Percentiles rank a stretch among this genome's conserved stretches.
Evolutionary conservation across 2,888 invertebrate genomes (phyloP).

Genomic region (Scotopteryx bipunctaria): DNA sequence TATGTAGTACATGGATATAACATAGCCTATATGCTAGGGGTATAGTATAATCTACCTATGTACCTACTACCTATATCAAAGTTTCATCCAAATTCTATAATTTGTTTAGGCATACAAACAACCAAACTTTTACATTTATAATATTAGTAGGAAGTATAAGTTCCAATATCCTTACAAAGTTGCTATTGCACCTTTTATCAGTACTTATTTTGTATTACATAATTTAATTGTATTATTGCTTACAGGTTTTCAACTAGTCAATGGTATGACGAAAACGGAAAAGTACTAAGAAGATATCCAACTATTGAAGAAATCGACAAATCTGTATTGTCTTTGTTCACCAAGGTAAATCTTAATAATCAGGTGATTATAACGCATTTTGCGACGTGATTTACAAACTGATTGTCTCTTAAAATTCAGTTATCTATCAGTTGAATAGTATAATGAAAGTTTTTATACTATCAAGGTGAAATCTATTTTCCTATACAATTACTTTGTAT

Average conservation of each 20-base stretch:
- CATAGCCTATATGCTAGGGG: no score
- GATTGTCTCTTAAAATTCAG: constrained; percentile 7
- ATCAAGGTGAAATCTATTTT: constrained; percentile 23
- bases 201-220: not conserved
- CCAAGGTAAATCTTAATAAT: constrained; percentile 56
- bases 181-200: not conserved
- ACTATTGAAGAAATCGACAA: constrained; percentile 78
- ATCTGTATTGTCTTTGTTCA: constrained; percentile 69
- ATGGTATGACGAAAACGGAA: constrained; percentile 92
- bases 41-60: no score
- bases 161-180: constrained; percentile 7
- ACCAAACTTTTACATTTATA: no score
- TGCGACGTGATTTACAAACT: constrained; percentile 2
- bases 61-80: no score
- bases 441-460: constrained; percentile 16
- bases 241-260: constrained; percentile 89
- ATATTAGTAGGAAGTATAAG: no score
- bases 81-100: no score
- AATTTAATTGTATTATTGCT: not conserved
- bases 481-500: constrained; percentile 5
- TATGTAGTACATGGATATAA: no score
- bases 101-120: no score
- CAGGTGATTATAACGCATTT: constrained; percentile 15
- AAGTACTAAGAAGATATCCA: constrained; percentile 83
- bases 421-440: constrained; percentile 11